Evolutionary conservation across 2,113 vertebrate genomes (phyloP), one percentile per base, ranked within the genome.

Genomic region (Lathamus discolor): DNA sequence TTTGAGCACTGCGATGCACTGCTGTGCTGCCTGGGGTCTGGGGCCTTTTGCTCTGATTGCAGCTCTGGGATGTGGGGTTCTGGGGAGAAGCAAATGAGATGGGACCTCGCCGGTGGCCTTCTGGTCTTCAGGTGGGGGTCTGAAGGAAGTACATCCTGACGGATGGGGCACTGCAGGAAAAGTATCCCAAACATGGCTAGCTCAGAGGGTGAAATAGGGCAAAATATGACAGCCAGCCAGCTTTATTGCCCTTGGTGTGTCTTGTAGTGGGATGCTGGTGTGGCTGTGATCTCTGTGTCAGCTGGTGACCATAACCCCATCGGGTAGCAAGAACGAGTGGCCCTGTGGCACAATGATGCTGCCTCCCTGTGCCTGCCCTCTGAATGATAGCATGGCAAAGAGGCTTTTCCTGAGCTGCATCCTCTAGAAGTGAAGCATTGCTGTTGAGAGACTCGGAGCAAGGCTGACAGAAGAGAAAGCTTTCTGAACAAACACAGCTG

Each of bases 401-500:
- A 39, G 48, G 55, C 18, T n/a, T 55, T 70, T 74, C 35, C 0
- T 5, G 64, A 67, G 62, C 39, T 0, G 1, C 52, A 68, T 64
- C 57, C 31, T 85, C 27, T 52, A 57, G 69, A 67, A 57, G 79
- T 2, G 1, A 55, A 90, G 54, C 13, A 11, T 18, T 44, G 64
- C 73, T 86, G 41, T 83, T 66, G 35, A 17, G 86, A 64, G 75
- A 11, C 72, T 69, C 0, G 2, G 48, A 57, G 91, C 61, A 52
- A 51, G 83, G 85, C 88, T 87, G 88, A 63, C 24, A 1, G 85
- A 81, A 75, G 7, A 72, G 62, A 90, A 82, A 85, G 90, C 82
- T 59, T 78, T 93, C 29, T 85, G 82, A 82, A 78, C 94, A 92
- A 84, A 92, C 93, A 88, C 94, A 95, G 94, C 96, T 96, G 95